Evolutionary conservation across 1,140 invertebrate species (phyloP).

Genomic region (Leptestheria dahalacensis): DNA sequence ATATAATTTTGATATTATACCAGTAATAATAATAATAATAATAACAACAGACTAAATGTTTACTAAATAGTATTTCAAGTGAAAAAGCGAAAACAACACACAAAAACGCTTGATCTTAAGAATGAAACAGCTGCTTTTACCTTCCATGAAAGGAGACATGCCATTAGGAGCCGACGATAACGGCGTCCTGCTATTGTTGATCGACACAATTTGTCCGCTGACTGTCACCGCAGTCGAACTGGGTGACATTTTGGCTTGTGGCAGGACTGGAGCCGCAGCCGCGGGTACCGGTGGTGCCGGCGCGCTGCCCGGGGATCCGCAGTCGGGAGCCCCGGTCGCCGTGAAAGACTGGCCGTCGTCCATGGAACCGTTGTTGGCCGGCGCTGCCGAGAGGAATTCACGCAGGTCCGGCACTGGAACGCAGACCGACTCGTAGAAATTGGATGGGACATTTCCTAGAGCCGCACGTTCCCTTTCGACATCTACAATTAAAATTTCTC

Average conservation of each 20-base stretch:
- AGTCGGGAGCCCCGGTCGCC: slow-evolving; percentile 4
- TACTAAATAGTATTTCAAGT: too few species aligned
- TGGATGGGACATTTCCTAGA: slow-evolving; percentile 44
- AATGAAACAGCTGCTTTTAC: too few species aligned
- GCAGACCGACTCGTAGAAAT: slow-evolving; percentile 59
- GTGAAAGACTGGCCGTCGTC: background rate
- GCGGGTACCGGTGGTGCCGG: slow-evolving; percentile 5
- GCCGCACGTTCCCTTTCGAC: slow-evolving; percentile 46
- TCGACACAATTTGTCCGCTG: background rate
- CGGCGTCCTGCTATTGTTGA: background rate
- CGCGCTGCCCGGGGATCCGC: slow-evolving; percentile 13
- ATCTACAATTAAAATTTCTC: slow-evolving; percentile 36
- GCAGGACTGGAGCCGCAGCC: slow-evolving; percentile 16
- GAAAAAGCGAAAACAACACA: too few species aligned
- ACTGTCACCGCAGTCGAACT: slow-evolving; percentile 18
- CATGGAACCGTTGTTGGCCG: slow-evolving; percentile 9
- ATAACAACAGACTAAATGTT: too few species aligned
- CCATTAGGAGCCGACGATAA: slow-evolving; percentile 13
- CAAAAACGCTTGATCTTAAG: too few species aligned
- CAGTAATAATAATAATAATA: too few species aligned
- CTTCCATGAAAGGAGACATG: slow-evolving; percentile 17
- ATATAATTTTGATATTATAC: too few species aligned
- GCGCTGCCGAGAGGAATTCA: slow-evolving; percentile 39
- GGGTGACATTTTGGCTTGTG: slow-evolving; percentile 18
- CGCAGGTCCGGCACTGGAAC: slow-evolving; percentile 49